A percentile compares a stretch with the other conserved stretches of the same genome.
Conservation (phyloP, 2,113 vertebrate genomes). For the Globicephala melas region DNA sequence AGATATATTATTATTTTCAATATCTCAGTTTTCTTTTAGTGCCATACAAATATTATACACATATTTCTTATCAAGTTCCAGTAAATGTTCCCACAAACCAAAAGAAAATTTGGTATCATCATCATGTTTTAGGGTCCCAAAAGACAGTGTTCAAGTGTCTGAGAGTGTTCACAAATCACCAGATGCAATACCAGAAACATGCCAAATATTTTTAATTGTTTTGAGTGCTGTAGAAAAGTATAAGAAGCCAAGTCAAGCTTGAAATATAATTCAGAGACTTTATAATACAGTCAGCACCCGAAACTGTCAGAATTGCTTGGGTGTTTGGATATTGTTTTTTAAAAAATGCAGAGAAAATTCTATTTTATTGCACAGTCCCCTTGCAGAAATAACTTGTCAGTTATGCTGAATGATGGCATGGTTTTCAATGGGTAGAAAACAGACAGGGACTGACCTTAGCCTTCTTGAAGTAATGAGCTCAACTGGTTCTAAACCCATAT, state of each 20-base stretch:
- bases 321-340: slow-evolving; percentile 26
- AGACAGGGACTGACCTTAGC: slow-evolving; percentile 22
- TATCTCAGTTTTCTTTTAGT: neutral
- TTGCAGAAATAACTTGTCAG: slow-evolving; percentile 56
- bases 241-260: slow-evolving; percentile 15
- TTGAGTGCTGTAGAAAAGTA: neutral
- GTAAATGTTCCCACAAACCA: neutral
- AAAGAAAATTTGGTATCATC: neutral
- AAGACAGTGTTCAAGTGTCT: neutral
- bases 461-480: slow-evolving; percentile 53
- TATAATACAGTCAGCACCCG: neutral
- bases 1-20: neutral
- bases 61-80: neutral
- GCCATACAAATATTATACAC: neutral
- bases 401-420: neutral
- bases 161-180: neutral
- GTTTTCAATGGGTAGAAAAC: neutral
- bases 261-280: slow-evolving; percentile 47
- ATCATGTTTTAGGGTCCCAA: neutral
- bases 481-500: slow-evolving; percentile 4
- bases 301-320: slow-evolving; percentile 11
- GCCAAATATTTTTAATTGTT: neutral
- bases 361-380: slow-evolving; percentile 33
- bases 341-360: neutral
- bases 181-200: neutral